Evolutionary conservation across 1,140 invertebrate species (phyloP), one percentile per base, ranked within the genome.

Genomic region (Doryteuthis pealeii): DNA sequence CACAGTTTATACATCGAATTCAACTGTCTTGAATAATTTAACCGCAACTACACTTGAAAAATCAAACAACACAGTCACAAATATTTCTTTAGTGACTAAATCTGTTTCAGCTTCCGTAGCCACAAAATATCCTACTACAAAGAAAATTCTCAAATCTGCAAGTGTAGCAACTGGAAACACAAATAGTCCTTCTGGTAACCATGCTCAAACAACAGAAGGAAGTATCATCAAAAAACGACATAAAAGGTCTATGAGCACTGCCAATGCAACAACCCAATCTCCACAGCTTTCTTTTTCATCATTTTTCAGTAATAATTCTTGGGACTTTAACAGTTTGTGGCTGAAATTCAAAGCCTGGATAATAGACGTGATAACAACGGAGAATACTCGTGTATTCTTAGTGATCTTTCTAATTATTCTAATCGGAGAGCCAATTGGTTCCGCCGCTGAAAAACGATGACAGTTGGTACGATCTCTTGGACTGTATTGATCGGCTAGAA

Each of bases 381-480:
- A 62, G 26, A 22, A 22, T 22, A 62, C 54, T 12, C 54, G 26
- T 22, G 77, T 82, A 28, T 85, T 85, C 68, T 72, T 84, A 28
- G 75, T 83, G 58, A 70, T 86, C 3, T 49, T 84, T 12, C 73
- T 82, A 1, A 79, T 85, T 43, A 33, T 85, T 2, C 73, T 85
- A 43, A 69, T 83, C 31, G 85, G 85, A 45, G 85, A 86, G 75
- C 75, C 84, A 22, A 79, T 86, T n/a, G 78, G 76, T 40, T 82
- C 79, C 30, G 83, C 85, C 5, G 78, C 84, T 18, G 86, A 87
- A 68, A 84, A 85, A 76, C 70, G 86, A 87, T 81, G 84, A 87
- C 75, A 76, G 82, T 6, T 87, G 86, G 86, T 87, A 84, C 80
- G 86, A 87, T 73, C 86, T 86, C 70, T 70, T 87, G 28, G 85